Evolutionary conservation across 2,113 vertebrate species (phyloP).

Genomic region (Dicentrarchus labrax): DNA sequence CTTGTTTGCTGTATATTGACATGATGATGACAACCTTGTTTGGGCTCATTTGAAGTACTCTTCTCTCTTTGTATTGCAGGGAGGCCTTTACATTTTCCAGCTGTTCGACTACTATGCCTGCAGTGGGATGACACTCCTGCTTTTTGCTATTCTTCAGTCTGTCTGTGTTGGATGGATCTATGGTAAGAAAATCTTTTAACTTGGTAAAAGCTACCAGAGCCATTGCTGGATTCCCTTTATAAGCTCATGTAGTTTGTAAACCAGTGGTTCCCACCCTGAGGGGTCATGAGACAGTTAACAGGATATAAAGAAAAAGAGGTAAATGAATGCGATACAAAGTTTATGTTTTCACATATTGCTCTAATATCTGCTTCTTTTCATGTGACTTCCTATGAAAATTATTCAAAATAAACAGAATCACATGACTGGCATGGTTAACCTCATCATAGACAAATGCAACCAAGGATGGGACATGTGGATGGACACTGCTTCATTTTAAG

Average conservation of each 20-base stretch:
- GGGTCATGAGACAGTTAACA: background rate
- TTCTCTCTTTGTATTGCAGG: conserved; percentile 79
- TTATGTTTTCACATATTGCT: background rate
- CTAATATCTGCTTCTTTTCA: background rate
- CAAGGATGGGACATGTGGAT: background rate
- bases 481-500: background rate
- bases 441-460: background rate
- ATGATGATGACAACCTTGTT: background rate
- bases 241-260: background rate
- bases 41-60: background rate
- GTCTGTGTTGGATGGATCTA: conserved; percentile 94
- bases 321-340: background rate
- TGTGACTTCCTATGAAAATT: background rate
- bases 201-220: background rate
- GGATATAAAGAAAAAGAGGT: background rate
- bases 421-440: background rate
- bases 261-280: background rate
- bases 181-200: conserved; percentile 83
- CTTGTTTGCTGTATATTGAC: background rate
- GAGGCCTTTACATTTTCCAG: conserved; percentile 96
- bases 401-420: background rate
- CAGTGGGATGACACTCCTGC: conserved; percentile 91
- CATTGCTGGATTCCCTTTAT: background rate
- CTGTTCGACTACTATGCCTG: conserved; percentile 95
- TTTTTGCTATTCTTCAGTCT: conserved; percentile 91